Evolutionary conservation across 2,888 invertebrate genomes (phyloP).

Genomic region (Epinotia ramella): DNA sequence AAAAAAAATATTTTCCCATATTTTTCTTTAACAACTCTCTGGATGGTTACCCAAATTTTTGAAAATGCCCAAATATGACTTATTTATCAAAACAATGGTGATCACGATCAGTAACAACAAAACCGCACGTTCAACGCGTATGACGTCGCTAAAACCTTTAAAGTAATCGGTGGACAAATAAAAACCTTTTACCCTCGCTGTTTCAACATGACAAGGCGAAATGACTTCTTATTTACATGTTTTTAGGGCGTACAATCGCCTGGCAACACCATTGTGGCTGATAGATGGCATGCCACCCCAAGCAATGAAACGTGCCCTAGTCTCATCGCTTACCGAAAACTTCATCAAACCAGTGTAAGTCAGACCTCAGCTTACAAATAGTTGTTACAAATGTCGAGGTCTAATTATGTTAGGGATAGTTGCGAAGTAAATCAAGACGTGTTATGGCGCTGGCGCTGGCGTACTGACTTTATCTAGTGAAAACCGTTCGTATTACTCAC

Average conservation of each 20-base stretch:
- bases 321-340: neutral
- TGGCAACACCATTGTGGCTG: constrained; percentile 28
- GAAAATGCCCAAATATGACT: too few species aligned
- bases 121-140: neutral
- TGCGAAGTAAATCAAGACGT: neutral
- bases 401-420: neutral
- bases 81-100: constrained; percentile 1
- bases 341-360: neutral
- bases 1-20: too few species aligned
- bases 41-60: neutral
- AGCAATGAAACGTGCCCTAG: constrained; percentile 43
- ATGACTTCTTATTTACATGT: constrained; percentile 19
- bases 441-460: constrained; percentile 60
- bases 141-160: constrained; percentile 15
- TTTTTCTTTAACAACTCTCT: neutral
- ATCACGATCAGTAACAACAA: neutral
- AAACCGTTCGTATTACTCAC: constrained; percentile 61
- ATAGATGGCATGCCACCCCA: constrained; percentile 42
- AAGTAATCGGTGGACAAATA: constrained; percentile 41
- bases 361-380: neutral
- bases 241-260: constrained; percentile 27
- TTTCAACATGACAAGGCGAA: constrained; percentile 10
- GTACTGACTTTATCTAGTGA: constrained; percentile 65
- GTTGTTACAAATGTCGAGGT: neutral
- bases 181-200: constrained; percentile 26